Base-by-base conservation (phyloP, 2,113 vertebrate genomes). In the Hydrochoerus hydrochaeris region DNA sequence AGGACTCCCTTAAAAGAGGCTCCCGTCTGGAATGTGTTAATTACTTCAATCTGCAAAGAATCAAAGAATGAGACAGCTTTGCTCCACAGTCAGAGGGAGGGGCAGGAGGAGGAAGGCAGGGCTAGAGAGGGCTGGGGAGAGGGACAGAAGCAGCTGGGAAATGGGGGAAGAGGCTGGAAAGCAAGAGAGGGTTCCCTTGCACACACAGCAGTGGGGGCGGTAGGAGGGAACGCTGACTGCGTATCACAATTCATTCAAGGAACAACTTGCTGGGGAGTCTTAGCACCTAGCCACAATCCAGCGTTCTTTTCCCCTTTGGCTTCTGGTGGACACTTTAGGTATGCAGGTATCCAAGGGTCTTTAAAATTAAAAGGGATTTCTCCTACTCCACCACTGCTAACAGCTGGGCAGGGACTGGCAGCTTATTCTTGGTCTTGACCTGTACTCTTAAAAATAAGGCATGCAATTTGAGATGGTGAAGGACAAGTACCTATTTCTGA, bases 1-100 rank as follows among this genome's bases (percentile, higher is more conserved):
- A 99, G 98, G 98, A 99, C 99, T 98, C 99, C 99, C 93, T 99
- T 99, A 98, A 98, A 98, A 98, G 99, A 99, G 94, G 99, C 99
- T 98, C 99, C 99, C 98, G 99, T 99, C 99, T 99, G 99, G 99
- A 99, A 99, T 99, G 99, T 99, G 99, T 99, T 99, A 99, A 99
- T 99, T 99, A 99, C 99, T 98, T 99, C 99, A 99, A 99, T 99
- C 99, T 99, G 99, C 98, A 99, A 99, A 99, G 99, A 99, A 99
- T 98, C 99, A 99, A 98, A 99, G 98, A 99, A 98, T 99, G 98
- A 99, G 98, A 99, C 98, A 98, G 98, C 97, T 46, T 98, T 96
- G 95, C 98, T 98, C 98, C 85, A 96, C 58, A 98, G 97, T 97
- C 96, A 96, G 86, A 96, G 86, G 96, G 22, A 96, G 26, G 95